These are phyloP conservation scores for Macrotrachela quadricornifera DNA, from an alignment of 1,140 invertebrate genomes.

Conservation along the genomic window DNA sequence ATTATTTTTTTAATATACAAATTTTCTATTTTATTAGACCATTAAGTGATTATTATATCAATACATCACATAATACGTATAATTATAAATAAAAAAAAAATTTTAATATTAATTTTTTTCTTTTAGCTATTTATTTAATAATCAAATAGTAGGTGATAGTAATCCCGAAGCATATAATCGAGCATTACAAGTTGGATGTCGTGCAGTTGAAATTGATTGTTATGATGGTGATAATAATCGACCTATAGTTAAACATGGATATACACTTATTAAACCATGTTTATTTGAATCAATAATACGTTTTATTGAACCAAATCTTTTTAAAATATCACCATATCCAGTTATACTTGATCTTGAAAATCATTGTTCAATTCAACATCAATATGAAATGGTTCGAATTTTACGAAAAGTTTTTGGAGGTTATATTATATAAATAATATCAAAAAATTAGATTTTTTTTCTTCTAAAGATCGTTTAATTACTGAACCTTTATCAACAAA, in stretches of 20 bases:
- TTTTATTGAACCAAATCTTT: conserved; percentile 69
- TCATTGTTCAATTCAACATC: conserved; percentile 73
- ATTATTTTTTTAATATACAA: too few species aligned
- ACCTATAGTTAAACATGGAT: conserved; percentile 70
- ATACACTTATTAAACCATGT: conserved; percentile 75
- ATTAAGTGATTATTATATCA: conserved; percentile 78
- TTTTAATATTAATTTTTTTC: too few species aligned
- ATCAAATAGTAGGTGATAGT: conserved; percentile 70
- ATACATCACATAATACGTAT: conserved; percentile 88
- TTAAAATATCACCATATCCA: conserved; percentile 68
- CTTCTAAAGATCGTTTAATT: too few species aligned
- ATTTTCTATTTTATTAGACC: conserved; percentile 28
- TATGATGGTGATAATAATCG: conserved; percentile 71
- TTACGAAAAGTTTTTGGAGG: conserved; percentile 57
- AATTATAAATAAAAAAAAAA: too few species aligned
- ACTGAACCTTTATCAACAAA: too few species aligned
- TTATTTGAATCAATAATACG: conserved; percentile 67
- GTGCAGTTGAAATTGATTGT: conserved; percentile 75
- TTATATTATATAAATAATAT: not conserved
- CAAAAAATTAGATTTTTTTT: too few species aligned
- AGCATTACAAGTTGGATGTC: conserved; percentile 32
- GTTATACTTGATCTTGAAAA: conserved; percentile 86
- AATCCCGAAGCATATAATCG: conserved; percentile 83
- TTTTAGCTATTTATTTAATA: conserved; percentile 65
- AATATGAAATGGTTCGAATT: conserved; percentile 77